Conservation (phyloP, 2,113 vertebrate genomes). For the Micronycteris hirsuta region DNA sequence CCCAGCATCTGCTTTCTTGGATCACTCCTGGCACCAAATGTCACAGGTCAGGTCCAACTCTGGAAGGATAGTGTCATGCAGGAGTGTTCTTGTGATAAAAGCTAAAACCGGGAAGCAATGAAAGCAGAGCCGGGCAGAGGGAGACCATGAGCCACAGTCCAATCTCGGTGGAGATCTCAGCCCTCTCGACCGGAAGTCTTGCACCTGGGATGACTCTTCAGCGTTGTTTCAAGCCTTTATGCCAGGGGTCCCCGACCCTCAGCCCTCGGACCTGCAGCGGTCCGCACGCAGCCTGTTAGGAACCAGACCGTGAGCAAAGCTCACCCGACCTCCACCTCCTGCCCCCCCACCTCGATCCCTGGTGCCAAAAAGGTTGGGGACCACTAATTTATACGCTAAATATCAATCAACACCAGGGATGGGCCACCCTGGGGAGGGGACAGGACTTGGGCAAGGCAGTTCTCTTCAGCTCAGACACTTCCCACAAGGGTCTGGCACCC, state of each 20-base stretch:
- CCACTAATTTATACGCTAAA: not conserved
- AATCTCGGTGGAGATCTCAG: not conserved
- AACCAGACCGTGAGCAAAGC: too few species aligned
- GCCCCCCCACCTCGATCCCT: too few species aligned
- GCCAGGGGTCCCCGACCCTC: too few species aligned
- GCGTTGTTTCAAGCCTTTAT: not conserved
- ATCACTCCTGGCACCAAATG: not conserved
- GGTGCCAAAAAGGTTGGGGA: too few species aligned
- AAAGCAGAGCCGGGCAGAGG: not conserved
- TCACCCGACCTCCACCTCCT: too few species aligned
- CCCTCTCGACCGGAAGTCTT: not conserved
- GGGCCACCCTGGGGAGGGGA: not conserved
- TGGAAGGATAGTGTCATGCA: not conserved
- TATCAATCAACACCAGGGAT: not conserved
- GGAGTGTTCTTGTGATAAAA: not conserved
- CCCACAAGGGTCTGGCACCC: not conserved
- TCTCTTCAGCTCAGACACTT: not conserved
- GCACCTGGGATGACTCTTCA: not conserved
- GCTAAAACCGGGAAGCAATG: not conserved
- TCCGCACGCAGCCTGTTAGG: too few species aligned
- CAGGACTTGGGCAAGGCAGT: not conserved
- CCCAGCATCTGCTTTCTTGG: not conserved
- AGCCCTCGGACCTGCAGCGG: too few species aligned
- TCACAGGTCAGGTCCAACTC: not conserved
- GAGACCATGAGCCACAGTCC: not conserved